A percentile compares a stretch with the other conserved stretches of the same genome.
Evolutionary conservation across 2,797 vertebrate genomes (phyloP).

Genomic region (Oreortyx pictus): DNA sequence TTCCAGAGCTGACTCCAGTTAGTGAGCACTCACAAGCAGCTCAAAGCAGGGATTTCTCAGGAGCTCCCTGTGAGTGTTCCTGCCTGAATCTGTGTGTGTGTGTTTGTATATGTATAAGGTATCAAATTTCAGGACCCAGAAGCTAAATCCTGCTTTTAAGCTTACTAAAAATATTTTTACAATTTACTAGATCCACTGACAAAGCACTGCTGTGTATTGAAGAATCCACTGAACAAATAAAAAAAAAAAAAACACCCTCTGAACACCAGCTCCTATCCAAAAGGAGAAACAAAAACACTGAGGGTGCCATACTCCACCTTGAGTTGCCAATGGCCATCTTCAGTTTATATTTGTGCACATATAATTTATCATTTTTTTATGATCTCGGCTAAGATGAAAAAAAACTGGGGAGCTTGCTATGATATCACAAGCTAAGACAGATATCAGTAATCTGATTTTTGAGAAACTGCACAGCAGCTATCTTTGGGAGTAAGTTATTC

Average conservation of each 20-base stretch:
- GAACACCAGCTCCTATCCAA: background rate
- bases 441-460: background rate
- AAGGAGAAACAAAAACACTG: background rate
- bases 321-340: background rate
- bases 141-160: background rate
- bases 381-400: background rate
- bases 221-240: background rate
- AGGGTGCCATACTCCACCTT: background rate
- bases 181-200: background rate
- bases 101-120: background rate
- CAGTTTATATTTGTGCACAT: background rate
- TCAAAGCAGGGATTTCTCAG: background rate
- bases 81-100: background rate
- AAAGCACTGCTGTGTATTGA: background rate
- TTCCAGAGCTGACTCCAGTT: background rate
- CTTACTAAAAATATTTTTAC: conserved; percentile 5
- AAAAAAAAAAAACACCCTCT: background rate
- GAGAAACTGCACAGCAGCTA: background rate
- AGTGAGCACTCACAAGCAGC: background rate
- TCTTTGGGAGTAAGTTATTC: background rate
- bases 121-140: background rate
- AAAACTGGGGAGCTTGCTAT: background rate
- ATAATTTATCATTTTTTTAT: background rate
- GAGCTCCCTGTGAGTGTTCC: background rate
- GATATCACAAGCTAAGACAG: background rate